Percentiles rank a stretch among this genome's conserved stretches.
phyloP scores from a whole-genome alignment of 2,888 invertebrate species.

The Hipparchia sbordonii region DNA sequence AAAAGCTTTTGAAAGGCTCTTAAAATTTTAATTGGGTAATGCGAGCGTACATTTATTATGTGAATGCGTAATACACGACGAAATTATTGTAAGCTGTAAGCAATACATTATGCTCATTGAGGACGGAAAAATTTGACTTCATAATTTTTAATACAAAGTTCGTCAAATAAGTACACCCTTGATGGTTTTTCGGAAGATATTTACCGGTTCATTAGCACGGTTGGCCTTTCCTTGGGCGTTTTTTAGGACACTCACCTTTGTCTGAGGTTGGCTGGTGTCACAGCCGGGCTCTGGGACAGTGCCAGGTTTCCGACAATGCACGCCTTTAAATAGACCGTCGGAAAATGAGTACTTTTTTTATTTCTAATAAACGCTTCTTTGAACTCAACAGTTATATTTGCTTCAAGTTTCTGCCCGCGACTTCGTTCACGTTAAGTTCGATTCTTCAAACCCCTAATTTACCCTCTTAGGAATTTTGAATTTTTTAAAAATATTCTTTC shows the following conservation, averaged over 20 bases:
- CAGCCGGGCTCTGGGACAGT: conserved; percentile 63
- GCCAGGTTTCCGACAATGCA: conserved; percentile 78
- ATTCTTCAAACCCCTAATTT: too few species aligned
- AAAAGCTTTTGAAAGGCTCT: not conserved
- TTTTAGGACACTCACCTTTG: conserved; percentile 77
- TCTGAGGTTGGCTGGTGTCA: conserved; percentile 78
- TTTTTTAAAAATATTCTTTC: too few species aligned
- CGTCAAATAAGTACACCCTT: conserved; percentile 15
- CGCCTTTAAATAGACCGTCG: conserved; percentile 67
- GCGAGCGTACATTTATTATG: too few species aligned
- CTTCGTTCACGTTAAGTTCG: too few species aligned
- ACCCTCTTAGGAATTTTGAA: too few species aligned
- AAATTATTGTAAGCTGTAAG: not conserved
- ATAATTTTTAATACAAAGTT: conserved; percentile 6
- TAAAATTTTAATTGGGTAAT: too few species aligned
- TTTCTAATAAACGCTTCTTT: conserved; percentile 41
- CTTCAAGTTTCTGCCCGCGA: too few species aligned
- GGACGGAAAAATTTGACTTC: not conserved
- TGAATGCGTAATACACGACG: not conserved
- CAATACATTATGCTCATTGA: conserved; percentile 3
- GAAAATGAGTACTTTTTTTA: conserved; percentile 67
- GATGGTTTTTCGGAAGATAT: conserved; percentile 29
- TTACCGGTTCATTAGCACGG: conserved; percentile 49
- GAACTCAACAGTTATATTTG: conserved; percentile 21
- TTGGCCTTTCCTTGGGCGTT: conserved; percentile 57